Evolutionary conservation across 2,797 vertebrate species (phyloP).

Genomic region (Notoglanidium macrostoma): DNA sequence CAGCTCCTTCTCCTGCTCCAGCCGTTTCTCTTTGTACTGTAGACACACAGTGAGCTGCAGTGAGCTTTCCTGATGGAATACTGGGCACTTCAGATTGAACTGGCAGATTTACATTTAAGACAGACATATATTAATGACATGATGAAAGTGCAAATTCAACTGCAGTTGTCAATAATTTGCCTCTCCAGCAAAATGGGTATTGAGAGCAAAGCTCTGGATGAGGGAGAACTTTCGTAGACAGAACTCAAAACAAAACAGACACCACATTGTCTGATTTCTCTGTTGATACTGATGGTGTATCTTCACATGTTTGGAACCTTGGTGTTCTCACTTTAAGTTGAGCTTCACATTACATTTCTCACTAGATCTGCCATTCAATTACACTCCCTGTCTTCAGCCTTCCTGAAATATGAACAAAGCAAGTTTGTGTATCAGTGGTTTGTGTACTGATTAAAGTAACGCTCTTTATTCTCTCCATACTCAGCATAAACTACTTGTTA

Average conservation of each 20-base stretch:
- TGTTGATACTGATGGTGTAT: not conserved
- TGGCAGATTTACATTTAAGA: not conserved
- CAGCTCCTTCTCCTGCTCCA: slow-evolving; percentile 95
- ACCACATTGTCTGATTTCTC: not conserved
- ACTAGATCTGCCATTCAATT: not conserved
- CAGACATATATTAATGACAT: not conserved
- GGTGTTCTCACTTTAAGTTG: not conserved
- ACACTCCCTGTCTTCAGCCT: not conserved
- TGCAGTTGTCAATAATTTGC: not conserved
- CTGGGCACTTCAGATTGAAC: not conserved
- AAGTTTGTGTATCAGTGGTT: not conserved
- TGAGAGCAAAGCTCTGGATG: not conserved
- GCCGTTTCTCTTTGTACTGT: slow-evolving; percentile 92
- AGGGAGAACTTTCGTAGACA: not conserved
- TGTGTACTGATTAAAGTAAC: too few species aligned
- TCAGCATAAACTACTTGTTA: too few species aligned
- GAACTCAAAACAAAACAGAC: not conserved
- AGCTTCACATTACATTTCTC: not conserved
- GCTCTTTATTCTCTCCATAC: too few species aligned
- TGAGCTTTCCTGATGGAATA: not conserved
- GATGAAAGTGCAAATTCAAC: not conserved
- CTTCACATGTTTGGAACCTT: not conserved
- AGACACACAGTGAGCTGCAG: not conserved
- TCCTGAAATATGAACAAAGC: not conserved
- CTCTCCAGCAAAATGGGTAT: not conserved